A percentile compares a stretch with the other conserved stretches of the same genome.
Conservation (phyloP, 2,113 vertebrate species). For the Phaethon lepturus region DNA sequence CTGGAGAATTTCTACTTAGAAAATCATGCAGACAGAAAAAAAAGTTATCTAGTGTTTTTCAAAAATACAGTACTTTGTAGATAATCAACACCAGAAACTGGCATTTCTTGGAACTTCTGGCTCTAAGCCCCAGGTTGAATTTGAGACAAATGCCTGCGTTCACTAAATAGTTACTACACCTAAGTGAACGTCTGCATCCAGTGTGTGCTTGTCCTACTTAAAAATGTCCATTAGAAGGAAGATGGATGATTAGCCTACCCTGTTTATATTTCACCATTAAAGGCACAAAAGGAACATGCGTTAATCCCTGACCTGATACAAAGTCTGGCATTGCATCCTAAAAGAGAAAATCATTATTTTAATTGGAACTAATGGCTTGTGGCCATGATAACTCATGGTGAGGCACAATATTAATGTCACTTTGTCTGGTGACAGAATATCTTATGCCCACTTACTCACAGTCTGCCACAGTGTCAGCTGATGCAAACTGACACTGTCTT, state of each 20-base stretch:
- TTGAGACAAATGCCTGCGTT: background rate
- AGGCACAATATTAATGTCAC: conserved; percentile 63
- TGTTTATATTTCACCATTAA: conserved; percentile 59
- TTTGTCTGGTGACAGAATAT: conserved; percentile 47
- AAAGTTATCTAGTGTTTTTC: background rate
- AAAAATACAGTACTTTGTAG: background rate
- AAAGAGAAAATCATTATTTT: conserved; percentile 69
- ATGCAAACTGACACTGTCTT: conserved; percentile 3
- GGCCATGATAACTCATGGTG: conserved; percentile 49
- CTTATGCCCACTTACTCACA: conserved; percentile 31
- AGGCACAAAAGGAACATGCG: conserved; percentile 39
- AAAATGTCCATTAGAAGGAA: conserved; percentile 7
- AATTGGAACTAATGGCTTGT: conserved; percentile 72
- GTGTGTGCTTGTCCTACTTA: conserved; percentile 9
- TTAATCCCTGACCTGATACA: conserved; percentile 55
- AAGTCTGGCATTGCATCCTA: conserved; percentile 34
- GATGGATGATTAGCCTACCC: conserved; percentile 42
- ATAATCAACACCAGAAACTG: background rate
- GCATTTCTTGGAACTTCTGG: background rate
- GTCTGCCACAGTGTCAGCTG: background rate
- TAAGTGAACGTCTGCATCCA: background rate
- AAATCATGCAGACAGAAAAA: background rate
- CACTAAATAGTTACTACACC: background rate
- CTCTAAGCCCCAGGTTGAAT: background rate
- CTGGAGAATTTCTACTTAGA: background rate